Base-by-base conservation (phyloP, 1,140 invertebrate genomes). In the Mesaphorura yosii region DNA sequence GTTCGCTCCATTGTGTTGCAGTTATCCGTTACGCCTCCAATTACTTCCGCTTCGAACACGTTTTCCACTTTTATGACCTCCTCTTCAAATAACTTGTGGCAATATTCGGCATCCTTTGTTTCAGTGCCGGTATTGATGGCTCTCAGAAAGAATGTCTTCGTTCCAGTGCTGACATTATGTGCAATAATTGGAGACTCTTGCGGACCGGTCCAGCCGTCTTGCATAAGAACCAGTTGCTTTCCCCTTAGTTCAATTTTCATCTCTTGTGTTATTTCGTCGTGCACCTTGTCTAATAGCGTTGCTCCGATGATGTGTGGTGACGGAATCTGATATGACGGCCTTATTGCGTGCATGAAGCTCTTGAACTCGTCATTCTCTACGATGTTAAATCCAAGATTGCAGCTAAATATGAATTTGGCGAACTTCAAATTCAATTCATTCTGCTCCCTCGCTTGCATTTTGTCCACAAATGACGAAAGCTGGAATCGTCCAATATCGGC, bases 1-100 rank as follows among this genome's bases (percentile, higher is more conserved):
- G 51, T 44, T 37, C 3, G 2, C 22, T 45, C 29, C 38, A 45
- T 56, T 1, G 40, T 22, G 12, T 15, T 38, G 20, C 54, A 56
- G 26, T 56, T 56, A 26, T 56, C 54, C 2, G 54, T 56, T 7
- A 56, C 48, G 22, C n/a, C n/a, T 10, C 25, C 54, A 34, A 56
- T 38, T 2, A 51, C 29, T 31, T 42, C 20, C 15, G 15, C 25
- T 12, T 26, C 28, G 41, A 15, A 37, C 2, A 34, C 27, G 12
- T 25, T 23, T 50, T 49, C 19, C 2, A 27, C 17, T 10, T 31
- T 38, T 31, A 34, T 3, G 17, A 41, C 44, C 31, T 10, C 19
- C 2, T 23, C 34, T 31, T 44, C 26, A 15, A 56, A 25, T 10
- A 50, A 38, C 15, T 19, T n/a, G 29, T 10, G 7, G 26, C 52